These are phyloP conservation scores for Ptiloglossa arizonensis DNA, from an alignment of 1,140 invertebrate genomes.

Conservation along the genomic window DNA sequence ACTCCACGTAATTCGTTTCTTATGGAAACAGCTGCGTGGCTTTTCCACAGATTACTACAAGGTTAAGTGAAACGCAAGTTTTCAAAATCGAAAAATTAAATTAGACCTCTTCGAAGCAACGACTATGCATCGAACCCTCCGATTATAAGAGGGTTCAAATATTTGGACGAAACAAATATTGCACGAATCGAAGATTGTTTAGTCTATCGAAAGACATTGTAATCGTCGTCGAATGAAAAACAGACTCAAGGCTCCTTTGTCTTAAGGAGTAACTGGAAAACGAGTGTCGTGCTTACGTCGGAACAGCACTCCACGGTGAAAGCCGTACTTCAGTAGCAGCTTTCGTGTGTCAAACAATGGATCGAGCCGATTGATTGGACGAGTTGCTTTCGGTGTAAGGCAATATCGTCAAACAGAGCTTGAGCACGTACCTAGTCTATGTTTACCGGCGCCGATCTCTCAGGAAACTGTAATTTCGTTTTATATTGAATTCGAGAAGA, in stretches of 20 bases:
- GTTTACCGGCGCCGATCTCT: conserved; percentile 47
- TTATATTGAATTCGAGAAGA: conserved; percentile 9
- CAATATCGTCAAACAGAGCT: conserved; percentile 54
- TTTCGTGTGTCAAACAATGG: conserved; percentile 59
- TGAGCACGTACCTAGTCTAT: conserved; percentile 54
- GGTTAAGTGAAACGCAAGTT: too few relatives aligned
- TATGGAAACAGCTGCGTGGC: too few relatives aligned
- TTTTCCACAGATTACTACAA: too few relatives aligned
- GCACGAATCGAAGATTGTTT: background rate
- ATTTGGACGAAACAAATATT: too few relatives aligned
- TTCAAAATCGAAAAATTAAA: too few relatives aligned
- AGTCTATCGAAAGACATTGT: conserved; percentile 11
- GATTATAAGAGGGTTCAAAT: too few relatives aligned
- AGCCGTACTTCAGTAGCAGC: conserved; percentile 57
- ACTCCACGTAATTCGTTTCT: too few relatives aligned
- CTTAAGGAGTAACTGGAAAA: conserved; percentile 50
- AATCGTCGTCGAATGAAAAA: conserved; percentile 29
- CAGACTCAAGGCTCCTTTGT: conserved; percentile 16
- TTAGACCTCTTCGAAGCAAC: too few relatives aligned
- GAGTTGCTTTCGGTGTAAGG: conserved; percentile 59
- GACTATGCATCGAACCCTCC: too few relatives aligned
- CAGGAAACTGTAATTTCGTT: conserved; percentile 33
- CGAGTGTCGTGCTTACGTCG: conserved; percentile 35
- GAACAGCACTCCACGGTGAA: conserved; percentile 40
- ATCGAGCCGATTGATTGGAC: conserved; percentile 56